Base-by-base conservation (phyloP, 2,888 invertebrate species). In the Troides oblongomaculatus region DNA sequence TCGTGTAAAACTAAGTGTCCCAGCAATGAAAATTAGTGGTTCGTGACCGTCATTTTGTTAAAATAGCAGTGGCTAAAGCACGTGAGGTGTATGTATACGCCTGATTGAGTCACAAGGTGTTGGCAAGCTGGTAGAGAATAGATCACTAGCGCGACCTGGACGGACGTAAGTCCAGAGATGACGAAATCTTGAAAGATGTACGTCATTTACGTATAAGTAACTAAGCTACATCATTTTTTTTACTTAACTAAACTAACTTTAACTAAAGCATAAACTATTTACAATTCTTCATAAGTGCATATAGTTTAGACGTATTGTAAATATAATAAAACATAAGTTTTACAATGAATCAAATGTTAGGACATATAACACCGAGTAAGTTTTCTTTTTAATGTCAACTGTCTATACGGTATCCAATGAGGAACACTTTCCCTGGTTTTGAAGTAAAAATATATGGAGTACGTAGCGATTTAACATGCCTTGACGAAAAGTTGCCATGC, bases 401-500 rank as follows among this genome's bases (percentile, higher is more conserved):
- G 23, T 58, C 6, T 18, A 30, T 59, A 59, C 25, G 30, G 6
- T 18, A 30, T 59, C 25, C 18, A 59, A 43, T 25, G 36, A 50
- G 36, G 53, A 62, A 50, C 58, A 57, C 25, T 60, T n/a, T 53
- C 57, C 50, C 50, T 23, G 60, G 36, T 60, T 66, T 64, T 59
- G 59, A 66, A 70, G 60, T 70, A 73, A 62, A 72, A 71, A 71
- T 71, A 68, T 64, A 64, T 36, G 64, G 46, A 53, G 36, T 64
- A 64, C 64, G 64, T 62, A 71, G 67, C 23, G 67, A 73, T 72
- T 83, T 78, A 85, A 81, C 80, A 79, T 80, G 78, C 83, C 83
- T 80, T 81, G 82, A 81, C 83, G 79, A 77, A 79, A 78, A 78
- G 81, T 80, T 81, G 82, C 81, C 79, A 78, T 75, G 77, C 75